Percentiles rank a stretch among this genome's conserved stretches.
These are phyloP conservation scores for Drosophila colorata DNA, from an alignment of 2,888 invertebrate genomes.

Conservation along the genomic window DNA sequence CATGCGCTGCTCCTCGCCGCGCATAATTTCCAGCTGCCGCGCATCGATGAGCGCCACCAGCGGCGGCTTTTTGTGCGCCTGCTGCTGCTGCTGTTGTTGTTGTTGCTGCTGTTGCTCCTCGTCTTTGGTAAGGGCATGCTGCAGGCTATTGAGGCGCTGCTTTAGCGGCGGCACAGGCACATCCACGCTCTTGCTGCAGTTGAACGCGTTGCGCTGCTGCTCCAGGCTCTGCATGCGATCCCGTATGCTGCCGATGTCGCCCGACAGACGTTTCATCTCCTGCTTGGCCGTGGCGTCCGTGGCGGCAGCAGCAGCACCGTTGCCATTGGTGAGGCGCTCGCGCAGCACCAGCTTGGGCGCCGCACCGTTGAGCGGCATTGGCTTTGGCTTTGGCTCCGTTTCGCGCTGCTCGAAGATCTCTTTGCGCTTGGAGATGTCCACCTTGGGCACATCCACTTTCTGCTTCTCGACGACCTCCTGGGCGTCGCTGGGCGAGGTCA, in stretches of 20 bases:
- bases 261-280: conserved; percentile 86
- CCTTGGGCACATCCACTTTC: conserved; percentile 90
- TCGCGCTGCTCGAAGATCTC: conserved; percentile 90
- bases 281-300: conserved; percentile 66
- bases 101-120: conserved; percentile 69
- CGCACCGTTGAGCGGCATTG: conserved; percentile 29
- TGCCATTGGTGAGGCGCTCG: conserved; percentile 71
- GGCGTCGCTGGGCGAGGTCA: conserved; percentile 83
- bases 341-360: conserved; percentile 69
- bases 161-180: conserved; percentile 84
- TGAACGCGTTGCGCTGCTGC: conserved; percentile 85
- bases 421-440: conserved; percentile 92
- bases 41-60: conserved; percentile 85
- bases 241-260: conserved; percentile 88
- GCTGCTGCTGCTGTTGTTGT: conserved; percentile 40
- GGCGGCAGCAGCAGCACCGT: conserved; percentile 8
- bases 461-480: conserved; percentile 82
- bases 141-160: conserved; percentile 84
- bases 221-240: conserved; percentile 88
- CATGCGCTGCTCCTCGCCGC: conserved; percentile 81
- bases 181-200: conserved; percentile 80
- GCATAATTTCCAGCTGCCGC: conserved; percentile 86
- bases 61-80: conserved; percentile 72
- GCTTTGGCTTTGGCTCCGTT: conserved; percentile 31
- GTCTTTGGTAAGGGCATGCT: conserved; percentile 84